Evolutionary conservation across 2,888 invertebrate species (phyloP), one percentile per base, ranked within the genome.

Genomic region (Himalopsyche japonica): DNA sequence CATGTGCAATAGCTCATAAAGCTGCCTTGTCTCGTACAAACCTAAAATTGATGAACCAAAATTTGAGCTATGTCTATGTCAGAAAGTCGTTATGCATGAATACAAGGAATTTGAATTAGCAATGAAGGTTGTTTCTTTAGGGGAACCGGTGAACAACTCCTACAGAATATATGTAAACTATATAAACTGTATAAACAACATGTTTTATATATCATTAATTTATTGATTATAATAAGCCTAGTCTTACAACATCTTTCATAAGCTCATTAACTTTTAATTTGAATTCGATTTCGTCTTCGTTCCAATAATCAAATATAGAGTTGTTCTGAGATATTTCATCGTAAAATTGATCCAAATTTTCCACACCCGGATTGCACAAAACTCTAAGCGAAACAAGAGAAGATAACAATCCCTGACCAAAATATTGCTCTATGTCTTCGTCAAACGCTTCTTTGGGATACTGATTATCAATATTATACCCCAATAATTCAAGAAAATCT

Each of bases 241-340:
- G 34, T 48, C 43, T 57, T 27, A 79, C 37, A 30, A 76, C 79
- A 86, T 48, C 86, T 82, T 64, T 64, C 10, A 86, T 79, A 5
- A 86, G 34, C 6, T 77, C 83, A 27, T 83, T 87, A 20, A 86
- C 85, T 80, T 79, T 86, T 15, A 43, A 70, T 15, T 47, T 76
- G 37, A 83, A 87, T 43, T 81, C 82, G 8, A 57, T 78, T 81
- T 87, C 87, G 8, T 84, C 87, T 18, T 85, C 80, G 12, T 78
- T 76, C 18, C 70, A 84, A 48, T 85, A 87, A 20, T 84, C 84
- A n/a, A 87, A 81, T 37, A 87, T 87, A 1, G 86, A 83, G 7
- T 80, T 79, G 34, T 32, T 27, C 3, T 82, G 78, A 15, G 47
- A 27, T 8, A 77, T 70, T 32, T 82, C 77, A 4, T 82, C 76